Evolutionary conservation across 2,888 invertebrate species (phyloP), one percentile per base, ranked within the genome.

Genomic region (Ariolimax columbianus): DNA sequence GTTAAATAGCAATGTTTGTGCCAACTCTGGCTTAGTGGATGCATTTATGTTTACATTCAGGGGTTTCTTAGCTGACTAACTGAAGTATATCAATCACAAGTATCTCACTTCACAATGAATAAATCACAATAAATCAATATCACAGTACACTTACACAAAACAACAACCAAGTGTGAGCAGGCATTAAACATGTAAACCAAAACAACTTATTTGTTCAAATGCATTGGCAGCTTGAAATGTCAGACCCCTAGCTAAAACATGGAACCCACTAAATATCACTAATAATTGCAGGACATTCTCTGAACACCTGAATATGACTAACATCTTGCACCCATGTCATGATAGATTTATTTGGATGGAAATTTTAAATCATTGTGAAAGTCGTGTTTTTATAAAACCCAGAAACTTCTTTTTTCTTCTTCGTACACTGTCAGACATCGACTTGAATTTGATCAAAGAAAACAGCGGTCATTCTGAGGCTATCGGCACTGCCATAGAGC

Each of bases 61-160:
- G 14, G 47, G 23, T 55, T 55, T 55, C 55, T 55, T 47, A 47
- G 47, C 14, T 47, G 14, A 47, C 55, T 55, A 55, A 14, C 66
- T 33, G 3, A 30, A 66, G 33, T 66, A 30, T 2, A 66, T 17
- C 33, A 66, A 30, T 66, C 23, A 33, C 59, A 63, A 63, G 59
- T 33, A 66, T 33, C 19, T 75, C 47, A 75, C 75, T 51, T 14
- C 30, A 51, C 51, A 51, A 51, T 51, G 17, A 40, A 73, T 40
- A 43, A 43, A 51, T 51, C 75, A 47, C 33, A 75, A 19, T 23
- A 51, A 75, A 17, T 75, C 33, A 30, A 75, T 23, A 51, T 59
- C 40, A 78, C 63, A 63, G n/a, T 63, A 78, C 55, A 77, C 40
- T 63, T 26, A 63, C 78, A 78, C 78, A 78, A 78, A 38, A 78